phyloP scores from a whole-genome alignment of 2,888 invertebrate genomes.

The Bombylius major region DNA sequence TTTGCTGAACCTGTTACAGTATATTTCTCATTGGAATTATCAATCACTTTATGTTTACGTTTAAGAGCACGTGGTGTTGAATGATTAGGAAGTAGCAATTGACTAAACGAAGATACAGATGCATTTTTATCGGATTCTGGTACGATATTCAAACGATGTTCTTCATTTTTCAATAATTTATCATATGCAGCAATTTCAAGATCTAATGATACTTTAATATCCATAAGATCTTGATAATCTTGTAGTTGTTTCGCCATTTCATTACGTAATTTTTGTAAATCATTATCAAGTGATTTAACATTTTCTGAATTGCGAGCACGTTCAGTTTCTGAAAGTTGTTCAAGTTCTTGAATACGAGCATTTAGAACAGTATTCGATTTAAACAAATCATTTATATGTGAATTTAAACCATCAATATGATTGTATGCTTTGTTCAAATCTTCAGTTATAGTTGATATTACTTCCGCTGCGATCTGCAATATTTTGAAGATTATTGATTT shows the following conservation, averaged over 20 bases:
- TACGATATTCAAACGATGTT: conserved; percentile 39
- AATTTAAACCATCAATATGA: conserved; percentile 60
- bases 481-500: conserved; percentile 65
- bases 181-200: conserved; percentile 85
- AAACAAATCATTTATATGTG: conserved; percentile 64
- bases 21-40: conserved; percentile 58
- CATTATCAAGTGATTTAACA: conserved; percentile 61
- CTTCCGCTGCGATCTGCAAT: conserved; percentile 60
- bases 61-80: conserved; percentile 36
- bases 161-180: conserved; percentile 75
- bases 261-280: conserved; percentile 62
- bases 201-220: conserved; percentile 87
- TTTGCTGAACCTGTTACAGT: conserved; percentile 61
- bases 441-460: conserved; percentile 64
- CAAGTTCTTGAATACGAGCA: conserved; percentile 68
- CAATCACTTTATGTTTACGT: conserved; percentile 45
- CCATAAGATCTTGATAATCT: conserved; percentile 95
- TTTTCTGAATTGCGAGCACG: conserved; percentile 65
- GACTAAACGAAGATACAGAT: conserved; percentile 8
- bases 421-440: conserved; percentile 66
- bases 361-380: conserved; percentile 56
- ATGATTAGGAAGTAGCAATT: conserved; percentile 21
- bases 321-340: conserved; percentile 68
- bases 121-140: conserved; percentile 19
- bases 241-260: conserved; percentile 79